phyloP scores from a whole-genome alignment of 1,140 invertebrate species.

The Octopus bimaculoides region DNA sequence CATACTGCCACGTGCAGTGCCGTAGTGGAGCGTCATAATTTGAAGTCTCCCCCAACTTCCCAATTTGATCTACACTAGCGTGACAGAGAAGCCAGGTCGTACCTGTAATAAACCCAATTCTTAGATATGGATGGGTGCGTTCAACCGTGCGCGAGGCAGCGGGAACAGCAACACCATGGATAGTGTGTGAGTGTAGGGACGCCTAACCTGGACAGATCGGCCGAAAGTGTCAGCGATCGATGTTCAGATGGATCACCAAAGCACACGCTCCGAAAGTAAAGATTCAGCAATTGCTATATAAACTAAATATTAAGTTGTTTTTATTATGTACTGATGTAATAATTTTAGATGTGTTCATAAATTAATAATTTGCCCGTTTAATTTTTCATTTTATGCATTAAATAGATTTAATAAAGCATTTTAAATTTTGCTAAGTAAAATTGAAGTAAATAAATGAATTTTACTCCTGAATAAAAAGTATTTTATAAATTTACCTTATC shows the following conservation, averaged over 20 bases:
- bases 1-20: constrained; percentile 13
- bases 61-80: constrained; percentile 14
- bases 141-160: constrained; percentile 11
- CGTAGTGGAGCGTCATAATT: constrained; percentile 6
- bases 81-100: constrained; percentile 14
- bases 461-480: too few relatives aligned
- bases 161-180: background rate
- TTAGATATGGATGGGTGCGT: background rate
- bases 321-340: too few relatives aligned
- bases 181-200: constrained; percentile 6
- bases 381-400: too few relatives aligned
- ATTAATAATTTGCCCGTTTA: too few relatives aligned
- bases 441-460: too few relatives aligned
- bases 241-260: constrained; percentile 14
- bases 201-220: constrained; percentile 12
- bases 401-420: too few relatives aligned
- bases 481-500: too few relatives aligned
- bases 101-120: background rate
- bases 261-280: constrained; percentile 1
- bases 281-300: background rate
- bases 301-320: background rate
- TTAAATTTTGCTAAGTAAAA: too few relatives aligned
- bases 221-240: constrained; percentile 12
- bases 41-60: constrained; percentile 14
- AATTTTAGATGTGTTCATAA: too few relatives aligned